These are phyloP conservation scores for Echeneis naucrates DNA, from an alignment of 2,797 vertebrate species.

Conservation along the genomic window DNA sequence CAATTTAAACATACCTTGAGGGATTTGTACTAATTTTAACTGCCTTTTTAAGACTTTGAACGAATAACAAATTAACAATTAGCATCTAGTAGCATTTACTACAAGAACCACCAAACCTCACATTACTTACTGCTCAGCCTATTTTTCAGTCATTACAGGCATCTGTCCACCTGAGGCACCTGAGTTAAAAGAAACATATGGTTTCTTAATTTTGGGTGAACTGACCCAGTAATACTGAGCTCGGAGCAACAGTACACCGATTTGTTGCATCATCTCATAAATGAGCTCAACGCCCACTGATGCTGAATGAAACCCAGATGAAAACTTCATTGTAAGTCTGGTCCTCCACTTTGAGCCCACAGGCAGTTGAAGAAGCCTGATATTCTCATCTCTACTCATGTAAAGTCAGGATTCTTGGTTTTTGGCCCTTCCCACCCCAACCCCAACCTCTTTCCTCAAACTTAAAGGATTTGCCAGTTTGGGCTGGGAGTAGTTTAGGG, in stretches of 20 bases:
- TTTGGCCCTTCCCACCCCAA: conserved; percentile 16
- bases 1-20: not conserved
- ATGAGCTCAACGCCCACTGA: conserved; percentile 46
- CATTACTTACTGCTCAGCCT: not conserved
- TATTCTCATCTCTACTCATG: conserved; percentile 64
- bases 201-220: conserved; percentile 10
- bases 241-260: conserved; percentile 21
- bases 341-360: conserved; percentile 40
- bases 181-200: not conserved
- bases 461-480: conserved; percentile 63
- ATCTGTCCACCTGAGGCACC: not conserved
- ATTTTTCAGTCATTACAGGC: conserved; percentile 9
- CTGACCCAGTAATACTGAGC: conserved; percentile 14
- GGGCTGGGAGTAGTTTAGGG: conserved; percentile 31
- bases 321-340: conserved; percentile 42
- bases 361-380: conserved; percentile 54
- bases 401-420: conserved; percentile 58
- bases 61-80: not conserved
- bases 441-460: conserved; percentile 18
- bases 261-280: conserved; percentile 54
- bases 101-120: not conserved
- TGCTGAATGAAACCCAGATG: conserved; percentile 62
- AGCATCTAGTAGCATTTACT: not conserved
- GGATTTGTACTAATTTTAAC: not conserved
- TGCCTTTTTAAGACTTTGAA: not conserved